phyloP scores from a whole-genome alignment of 2,113 vertebrate species.

The Azemiops feae region DNA sequence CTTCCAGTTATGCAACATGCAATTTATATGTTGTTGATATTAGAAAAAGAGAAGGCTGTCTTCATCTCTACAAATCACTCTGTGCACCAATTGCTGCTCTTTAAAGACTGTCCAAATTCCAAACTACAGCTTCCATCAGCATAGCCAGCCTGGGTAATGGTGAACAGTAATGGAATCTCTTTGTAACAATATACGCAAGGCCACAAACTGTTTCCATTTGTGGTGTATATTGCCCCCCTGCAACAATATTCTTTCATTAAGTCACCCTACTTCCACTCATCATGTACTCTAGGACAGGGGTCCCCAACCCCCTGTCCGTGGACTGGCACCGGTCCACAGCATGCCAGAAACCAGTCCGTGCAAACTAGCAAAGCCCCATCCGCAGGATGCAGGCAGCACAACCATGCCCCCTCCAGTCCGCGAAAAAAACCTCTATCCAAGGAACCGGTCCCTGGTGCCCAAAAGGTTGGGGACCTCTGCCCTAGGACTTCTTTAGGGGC shows the following conservation, averaged over 20 bases:
- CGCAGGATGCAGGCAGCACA: too few relatives aligned
- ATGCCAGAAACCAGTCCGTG: too few relatives aligned
- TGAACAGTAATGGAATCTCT: background rate
- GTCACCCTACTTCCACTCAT: background rate
- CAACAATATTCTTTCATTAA: background rate
- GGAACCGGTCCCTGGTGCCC: too few relatives aligned
- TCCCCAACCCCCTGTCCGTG: too few relatives aligned
- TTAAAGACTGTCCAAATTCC: background rate
- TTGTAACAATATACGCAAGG: background rate
- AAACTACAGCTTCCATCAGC: background rate
- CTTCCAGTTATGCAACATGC: background rate
- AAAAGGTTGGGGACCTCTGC: too few relatives aligned
- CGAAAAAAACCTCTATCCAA: too few relatives aligned
- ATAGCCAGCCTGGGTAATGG: background rate
- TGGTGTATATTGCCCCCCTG: background rate
- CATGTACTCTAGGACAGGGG: background rate
- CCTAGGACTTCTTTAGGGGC: background rate
- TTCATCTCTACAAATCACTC: background rate
- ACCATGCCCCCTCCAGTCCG: too few relatives aligned
- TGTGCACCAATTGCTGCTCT: background rate
- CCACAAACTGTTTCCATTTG: background rate
- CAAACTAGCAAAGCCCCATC: too few relatives aligned
- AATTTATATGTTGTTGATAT: background rate
- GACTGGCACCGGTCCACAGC: too few relatives aligned
- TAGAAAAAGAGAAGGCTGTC: background rate